phyloP scores from a whole-genome alignment of 2,888 invertebrate species.

The Troides helena region DNA sequence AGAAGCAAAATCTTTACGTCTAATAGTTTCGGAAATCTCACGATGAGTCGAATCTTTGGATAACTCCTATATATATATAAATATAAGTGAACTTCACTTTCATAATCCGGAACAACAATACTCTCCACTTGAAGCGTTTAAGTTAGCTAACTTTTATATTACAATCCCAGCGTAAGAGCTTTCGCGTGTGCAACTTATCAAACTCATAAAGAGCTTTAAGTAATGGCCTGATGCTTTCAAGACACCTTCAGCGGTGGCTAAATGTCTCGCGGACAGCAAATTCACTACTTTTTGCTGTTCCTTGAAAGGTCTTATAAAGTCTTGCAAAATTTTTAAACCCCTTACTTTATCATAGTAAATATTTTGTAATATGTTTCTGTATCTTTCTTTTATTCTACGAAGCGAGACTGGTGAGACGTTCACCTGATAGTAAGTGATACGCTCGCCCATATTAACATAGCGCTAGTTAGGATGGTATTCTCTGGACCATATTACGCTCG shows the following conservation, averaged over 20 bases:
- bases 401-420: too few relatives aligned
- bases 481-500: too few relatives aligned
- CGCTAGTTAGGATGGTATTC: too few relatives aligned
- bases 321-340: background rate
- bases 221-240: slow-evolving; percentile 18
- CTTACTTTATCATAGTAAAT: too few relatives aligned
- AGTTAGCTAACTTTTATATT: slow-evolving; percentile 4
- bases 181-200: background rate
- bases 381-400: too few relatives aligned
- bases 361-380: too few relatives aligned
- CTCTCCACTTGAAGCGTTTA: background rate
- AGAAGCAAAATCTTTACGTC: too few relatives aligned
- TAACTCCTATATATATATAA: background rate
- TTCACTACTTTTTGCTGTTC: background rate
- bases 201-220: slow-evolving; percentile 8
- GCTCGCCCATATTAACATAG: too few relatives aligned
- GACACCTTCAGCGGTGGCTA: slow-evolving; percentile 3
- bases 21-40: too few relatives aligned
- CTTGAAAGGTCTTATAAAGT: slow-evolving; percentile 4
- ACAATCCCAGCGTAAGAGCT: slow-evolving; percentile 2
- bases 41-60: too few relatives aligned
- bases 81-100: background rate
- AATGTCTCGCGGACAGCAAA: background rate
- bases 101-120: background rate
- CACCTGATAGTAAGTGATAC: too few relatives aligned